Conservation (phyloP, 2,888 invertebrate species). For the Nemapogon koenigi region DNA sequence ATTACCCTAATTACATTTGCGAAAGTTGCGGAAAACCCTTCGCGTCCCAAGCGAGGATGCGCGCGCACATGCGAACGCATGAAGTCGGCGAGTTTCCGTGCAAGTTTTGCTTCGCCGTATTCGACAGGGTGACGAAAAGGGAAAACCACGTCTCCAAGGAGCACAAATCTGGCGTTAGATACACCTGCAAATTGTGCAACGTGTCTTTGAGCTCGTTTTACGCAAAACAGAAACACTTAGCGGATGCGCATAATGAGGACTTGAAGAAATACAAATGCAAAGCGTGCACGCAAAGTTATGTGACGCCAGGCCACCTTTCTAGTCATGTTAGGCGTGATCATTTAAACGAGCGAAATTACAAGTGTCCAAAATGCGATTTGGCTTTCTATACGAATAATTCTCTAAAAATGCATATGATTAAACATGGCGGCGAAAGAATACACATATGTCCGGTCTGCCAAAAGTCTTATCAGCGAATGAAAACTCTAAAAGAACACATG, state of each 20-base stretch:
- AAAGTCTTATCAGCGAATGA: conserved; percentile 54
- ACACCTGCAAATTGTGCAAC: conserved; percentile 47
- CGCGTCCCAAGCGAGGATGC: conserved; percentile 51
- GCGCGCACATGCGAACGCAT: conserved; percentile 59
- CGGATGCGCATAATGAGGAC: conserved; percentile 52
- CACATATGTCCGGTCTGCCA: conserved; percentile 56
- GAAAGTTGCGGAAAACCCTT: conserved; percentile 60
- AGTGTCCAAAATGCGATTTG: conserved; percentile 56
- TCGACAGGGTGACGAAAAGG: conserved; percentile 47
- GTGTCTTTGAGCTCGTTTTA: conserved; percentile 48
- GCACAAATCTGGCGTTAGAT: conserved; percentile 46
- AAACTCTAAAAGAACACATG: conserved; percentile 47
- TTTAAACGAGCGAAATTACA: conserved; percentile 50
- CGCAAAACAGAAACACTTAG: conserved; percentile 48
- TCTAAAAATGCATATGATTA: conserved; percentile 63
- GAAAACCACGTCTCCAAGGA: conserved; percentile 55
- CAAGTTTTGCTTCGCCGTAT: conserved; percentile 39
- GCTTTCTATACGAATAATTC: conserved; percentile 62
- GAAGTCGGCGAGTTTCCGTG: conserved; percentile 53
- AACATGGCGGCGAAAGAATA: conserved; percentile 59
- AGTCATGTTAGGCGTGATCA: conserved; percentile 51
- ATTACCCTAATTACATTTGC: conserved; percentile 57
- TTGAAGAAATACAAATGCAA: conserved; percentile 54
- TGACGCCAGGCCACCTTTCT: conserved; percentile 50
- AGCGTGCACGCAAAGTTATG: conserved; percentile 51